Base-by-base conservation (phyloP, 2,888 invertebrate species). In the Lithophane semibrunnea region DNA sequence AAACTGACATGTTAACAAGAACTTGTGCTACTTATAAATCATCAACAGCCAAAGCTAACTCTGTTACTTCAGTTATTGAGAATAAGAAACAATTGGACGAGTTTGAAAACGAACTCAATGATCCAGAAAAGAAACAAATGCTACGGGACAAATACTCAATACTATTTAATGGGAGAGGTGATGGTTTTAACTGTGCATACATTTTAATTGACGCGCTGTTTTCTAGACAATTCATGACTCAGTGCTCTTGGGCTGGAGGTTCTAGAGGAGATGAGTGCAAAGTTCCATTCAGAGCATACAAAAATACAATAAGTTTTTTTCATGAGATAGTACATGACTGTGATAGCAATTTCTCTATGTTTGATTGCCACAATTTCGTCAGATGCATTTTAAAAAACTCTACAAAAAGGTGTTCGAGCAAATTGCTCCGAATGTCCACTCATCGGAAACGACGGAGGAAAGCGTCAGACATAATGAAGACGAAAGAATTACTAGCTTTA, bases 231-330 rank as follows among this genome's bases (percentile, higher is more conserved):
- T 77, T 77, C 47, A 24, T 77, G 63, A 69, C 78, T 16, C 47
- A 4, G 10, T 77, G 78, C 49, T 77, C 77, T 42, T 77, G 77
- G 77, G n/a, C 78, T 18, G 77, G 77, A 21, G 77, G 77, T 0
- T 77, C 77, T 9, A 24, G 77, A 64, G 77, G 77, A 49, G 56
- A 49, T 1, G 63, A 69, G 7, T 3, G 37, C 4, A 77, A 77
- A 69, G 21, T 68, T 56, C 52, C 78, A 47, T 68, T 77, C 16
- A 77, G 24, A 64, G 16, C 16, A 24, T 77, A 77, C 42, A 77
- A 49, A 56, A 77, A 77, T 12, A 69, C 18, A 18, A 49, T 77
- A 9, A 29, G 9, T 8, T 77, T 77, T 56, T 77, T 77, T 61
- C 78, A 78, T 42, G 78, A 69, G 56, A 21, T 78, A 13, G n/a